Conservation (phyloP, 2,797 vertebrate species). For the Tragelaphus oryx region DNA sequence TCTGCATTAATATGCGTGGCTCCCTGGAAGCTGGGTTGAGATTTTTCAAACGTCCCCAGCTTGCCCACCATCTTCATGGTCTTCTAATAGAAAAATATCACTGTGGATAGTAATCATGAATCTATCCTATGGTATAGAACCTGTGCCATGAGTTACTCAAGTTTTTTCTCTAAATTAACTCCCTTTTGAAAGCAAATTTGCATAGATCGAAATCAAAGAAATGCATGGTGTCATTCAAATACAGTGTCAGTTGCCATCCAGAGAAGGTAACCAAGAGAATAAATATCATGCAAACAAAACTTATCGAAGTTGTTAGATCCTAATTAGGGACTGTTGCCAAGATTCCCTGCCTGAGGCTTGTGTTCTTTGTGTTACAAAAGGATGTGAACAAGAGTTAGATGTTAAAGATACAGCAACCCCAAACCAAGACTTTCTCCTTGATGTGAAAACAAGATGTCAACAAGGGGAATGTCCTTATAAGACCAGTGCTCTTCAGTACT, state of each 20-base stretch:
- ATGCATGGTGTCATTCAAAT: neutral
- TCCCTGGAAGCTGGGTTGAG: neutral
- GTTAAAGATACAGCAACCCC: neutral
- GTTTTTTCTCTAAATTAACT: neutral
- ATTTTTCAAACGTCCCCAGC: neutral
- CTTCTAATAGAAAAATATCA: neutral
- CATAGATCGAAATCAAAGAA: neutral
- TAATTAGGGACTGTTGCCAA: neutral
- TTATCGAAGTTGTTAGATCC: neutral
- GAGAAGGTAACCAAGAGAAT: neutral
- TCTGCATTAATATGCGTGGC: neutral
- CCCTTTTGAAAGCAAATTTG: neutral
- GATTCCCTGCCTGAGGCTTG: neutral
- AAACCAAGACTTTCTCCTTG: neutral
- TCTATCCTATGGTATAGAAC: neutral
- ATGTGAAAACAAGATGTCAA: neutral
- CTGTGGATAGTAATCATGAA: neutral
- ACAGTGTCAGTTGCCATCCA: neutral
- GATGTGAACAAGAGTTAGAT: neutral
- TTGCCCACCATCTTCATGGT: neutral
- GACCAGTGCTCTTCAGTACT: neutral
- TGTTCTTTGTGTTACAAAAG: neutral
- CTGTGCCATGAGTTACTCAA: neutral
- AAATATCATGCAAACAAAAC: neutral
- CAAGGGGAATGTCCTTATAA: neutral